These are phyloP conservation scores for Apamea sordens DNA, from an alignment of 2,888 invertebrate genomes.

Conservation along the genomic window DNA sequence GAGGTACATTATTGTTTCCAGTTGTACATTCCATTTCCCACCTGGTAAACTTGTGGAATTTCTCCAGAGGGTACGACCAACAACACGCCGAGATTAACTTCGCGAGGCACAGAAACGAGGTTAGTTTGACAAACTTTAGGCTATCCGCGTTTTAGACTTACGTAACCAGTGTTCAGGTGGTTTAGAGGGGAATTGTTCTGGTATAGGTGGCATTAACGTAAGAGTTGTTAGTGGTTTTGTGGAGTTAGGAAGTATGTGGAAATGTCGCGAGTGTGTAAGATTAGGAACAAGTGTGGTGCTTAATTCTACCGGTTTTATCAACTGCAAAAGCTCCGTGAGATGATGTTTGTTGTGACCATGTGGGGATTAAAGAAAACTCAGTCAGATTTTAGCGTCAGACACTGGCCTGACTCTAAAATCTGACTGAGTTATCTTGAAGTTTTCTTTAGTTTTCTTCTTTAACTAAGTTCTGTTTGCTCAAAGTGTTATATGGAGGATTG, in stretches of 20 bases:
- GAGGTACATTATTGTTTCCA: slow-evolving; percentile 73
- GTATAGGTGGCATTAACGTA: not conserved
- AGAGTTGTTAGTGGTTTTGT: not conserved
- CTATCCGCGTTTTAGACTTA: slow-evolving; percentile 39
- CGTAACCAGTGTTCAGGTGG: slow-evolving; percentile 31
- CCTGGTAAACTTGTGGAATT: slow-evolving; percentile 89
- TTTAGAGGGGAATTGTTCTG: slow-evolving; percentile 12
- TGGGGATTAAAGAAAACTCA: too few relatives aligned
- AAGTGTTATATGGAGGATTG: too few relatives aligned
- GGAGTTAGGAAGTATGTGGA: not conserved
- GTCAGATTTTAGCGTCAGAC: too few relatives aligned
- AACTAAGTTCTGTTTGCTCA: too few relatives aligned
- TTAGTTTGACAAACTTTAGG: slow-evolving; percentile 73
- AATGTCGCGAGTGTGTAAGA: not conserved
- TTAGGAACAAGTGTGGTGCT: not conserved
- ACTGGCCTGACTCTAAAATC: too few relatives aligned
- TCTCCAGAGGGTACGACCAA: slow-evolving; percentile 87
- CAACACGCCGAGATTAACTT: slow-evolving; percentile 85
- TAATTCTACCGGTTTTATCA: too few relatives aligned
- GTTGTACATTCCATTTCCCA: slow-evolving; percentile 90
- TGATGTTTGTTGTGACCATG: too few relatives aligned
- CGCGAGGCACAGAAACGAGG: slow-evolving; percentile 86
- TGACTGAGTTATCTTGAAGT: too few relatives aligned
- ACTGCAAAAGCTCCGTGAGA: too few relatives aligned
- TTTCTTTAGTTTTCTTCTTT: too few relatives aligned